These are phyloP conservation scores for Camptogramma bilineatum DNA, from an alignment of 2,888 invertebrate species.

Conservation along the genomic window DNA sequence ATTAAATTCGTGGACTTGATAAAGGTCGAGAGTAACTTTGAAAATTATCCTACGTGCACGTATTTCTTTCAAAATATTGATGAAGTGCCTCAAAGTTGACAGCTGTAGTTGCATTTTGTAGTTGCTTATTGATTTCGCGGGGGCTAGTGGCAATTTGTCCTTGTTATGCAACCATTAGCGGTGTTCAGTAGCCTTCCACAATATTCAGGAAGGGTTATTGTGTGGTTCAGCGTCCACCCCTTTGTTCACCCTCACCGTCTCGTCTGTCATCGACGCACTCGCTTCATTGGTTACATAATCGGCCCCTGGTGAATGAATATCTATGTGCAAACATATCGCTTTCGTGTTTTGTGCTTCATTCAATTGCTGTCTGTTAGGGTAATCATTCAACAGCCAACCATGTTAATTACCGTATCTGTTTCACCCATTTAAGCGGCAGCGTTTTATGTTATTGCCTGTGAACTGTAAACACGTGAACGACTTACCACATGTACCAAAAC, in stretches of 20 bases:
- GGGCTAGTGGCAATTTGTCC: constrained; percentile 46
- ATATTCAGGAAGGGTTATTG: constrained; percentile 70
- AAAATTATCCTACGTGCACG: constrained; percentile 25
- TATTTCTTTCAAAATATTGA: constrained; percentile 21
- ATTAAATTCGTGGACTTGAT: constrained; percentile 28
- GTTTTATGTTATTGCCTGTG: constrained; percentile 30
- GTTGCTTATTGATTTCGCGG: constrained; percentile 26
- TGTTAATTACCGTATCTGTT: constrained; percentile 49
- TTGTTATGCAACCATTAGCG: constrained; percentile 58
- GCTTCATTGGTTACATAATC: constrained; percentile 67
- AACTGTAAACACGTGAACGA: constrained; percentile 35
- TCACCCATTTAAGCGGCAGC: constrained; percentile 33
- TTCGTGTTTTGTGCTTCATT: constrained; percentile 47
- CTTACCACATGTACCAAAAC: constrained; percentile 18
- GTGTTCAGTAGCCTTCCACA: constrained; percentile 58
- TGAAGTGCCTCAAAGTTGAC: constrained; percentile 12
- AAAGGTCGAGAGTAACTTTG: constrained; percentile 20
- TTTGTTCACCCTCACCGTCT: constrained; percentile 60
- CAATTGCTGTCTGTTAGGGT: constrained; percentile 52
- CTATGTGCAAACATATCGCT: constrained; percentile 52
- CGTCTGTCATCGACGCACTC: constrained; percentile 59
- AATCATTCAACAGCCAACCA: constrained; percentile 49
- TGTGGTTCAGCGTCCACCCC: constrained; percentile 58
- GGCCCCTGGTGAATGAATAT: constrained; percentile 52
- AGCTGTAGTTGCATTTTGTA: constrained; percentile 4